Evolutionary conservation across 2,888 invertebrate species (phyloP).

Genomic region (Eristalis tenax): DNA sequence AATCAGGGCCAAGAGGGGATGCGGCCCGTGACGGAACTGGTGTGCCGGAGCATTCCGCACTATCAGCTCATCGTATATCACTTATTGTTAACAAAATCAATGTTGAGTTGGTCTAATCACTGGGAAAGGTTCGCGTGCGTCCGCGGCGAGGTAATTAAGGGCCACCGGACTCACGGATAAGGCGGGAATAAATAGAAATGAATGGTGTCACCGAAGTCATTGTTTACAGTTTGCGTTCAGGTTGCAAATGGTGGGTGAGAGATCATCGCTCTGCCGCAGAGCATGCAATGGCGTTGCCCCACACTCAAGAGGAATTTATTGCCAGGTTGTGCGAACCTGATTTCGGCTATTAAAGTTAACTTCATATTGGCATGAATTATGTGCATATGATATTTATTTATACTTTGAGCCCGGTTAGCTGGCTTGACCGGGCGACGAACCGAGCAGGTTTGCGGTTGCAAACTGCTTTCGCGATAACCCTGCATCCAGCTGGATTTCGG

Average conservation of each 20-base stretch:
- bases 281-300: neutral
- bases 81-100: slow-evolving; percentile 21
- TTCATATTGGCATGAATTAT: neutral
- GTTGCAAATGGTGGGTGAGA: neutral
- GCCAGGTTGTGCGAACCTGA: neutral
- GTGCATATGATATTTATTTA: neutral
- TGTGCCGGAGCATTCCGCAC: neutral
- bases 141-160: slow-evolving; percentile 7
- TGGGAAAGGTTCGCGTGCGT: slow-evolving; percentile 32
- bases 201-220: slow-evolving; percentile 14
- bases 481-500: neutral
- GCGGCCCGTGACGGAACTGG: neutral
- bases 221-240: slow-evolving; percentile 11
- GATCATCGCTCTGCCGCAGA: neutral
- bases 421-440: neutral
- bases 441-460: neutral
- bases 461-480: neutral
- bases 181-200: slow-evolving; percentile 8
- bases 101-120: slow-evolving; percentile 48
- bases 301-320: neutral
- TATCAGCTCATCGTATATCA: slow-evolving; percentile 16
- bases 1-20: neutral
- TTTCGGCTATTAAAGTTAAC: neutral
- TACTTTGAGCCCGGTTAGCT: neutral
- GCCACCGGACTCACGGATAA: neutral